Conservation (phyloP, 2,113 vertebrate species). For the Hystrix brachyura region DNA sequence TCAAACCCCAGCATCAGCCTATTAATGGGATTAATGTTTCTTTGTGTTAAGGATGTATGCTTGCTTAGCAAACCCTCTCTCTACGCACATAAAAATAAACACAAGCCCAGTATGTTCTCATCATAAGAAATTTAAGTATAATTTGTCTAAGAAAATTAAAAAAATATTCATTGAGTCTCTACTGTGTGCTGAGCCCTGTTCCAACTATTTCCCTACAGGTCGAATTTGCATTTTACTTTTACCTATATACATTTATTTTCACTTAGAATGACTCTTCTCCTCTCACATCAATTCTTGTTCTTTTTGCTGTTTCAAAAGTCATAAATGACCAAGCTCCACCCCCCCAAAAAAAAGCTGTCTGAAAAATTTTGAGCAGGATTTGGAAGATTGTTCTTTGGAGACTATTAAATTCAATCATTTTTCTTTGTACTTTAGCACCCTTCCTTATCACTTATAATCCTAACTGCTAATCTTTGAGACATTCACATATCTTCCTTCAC, state of each 20-base stretch:
- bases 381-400: conserved; percentile 57
- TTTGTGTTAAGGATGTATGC: conserved; percentile 41
- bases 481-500: conserved; percentile 56
- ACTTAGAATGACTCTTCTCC: conserved; percentile 25
- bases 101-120: neutral
- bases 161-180: neutral
- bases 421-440: conserved; percentile 65
- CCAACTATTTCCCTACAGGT: conserved; percentile 16
- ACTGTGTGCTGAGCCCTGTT: neutral
- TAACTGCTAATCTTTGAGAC: conserved; percentile 63
- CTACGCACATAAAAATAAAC: neutral
- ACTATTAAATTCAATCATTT: conserved; percentile 69
- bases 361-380: conserved; percentile 49
- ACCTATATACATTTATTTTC: neutral
- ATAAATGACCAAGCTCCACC: neutral
- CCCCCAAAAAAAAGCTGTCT: neutral
- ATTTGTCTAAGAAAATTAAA: conserved; percentile 36
- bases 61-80: conserved; percentile 40
- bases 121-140: conserved; percentile 41
- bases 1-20: neutral
- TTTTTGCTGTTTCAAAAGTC: conserved; percentile 35
- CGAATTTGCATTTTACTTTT: conserved; percentile 39
- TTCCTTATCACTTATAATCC: conserved; percentile 60
- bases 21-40: neutral
- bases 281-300: conserved; percentile 21